Conservation (phyloP, 2,797 vertebrate genomes). For the Paguma larvata region DNA sequence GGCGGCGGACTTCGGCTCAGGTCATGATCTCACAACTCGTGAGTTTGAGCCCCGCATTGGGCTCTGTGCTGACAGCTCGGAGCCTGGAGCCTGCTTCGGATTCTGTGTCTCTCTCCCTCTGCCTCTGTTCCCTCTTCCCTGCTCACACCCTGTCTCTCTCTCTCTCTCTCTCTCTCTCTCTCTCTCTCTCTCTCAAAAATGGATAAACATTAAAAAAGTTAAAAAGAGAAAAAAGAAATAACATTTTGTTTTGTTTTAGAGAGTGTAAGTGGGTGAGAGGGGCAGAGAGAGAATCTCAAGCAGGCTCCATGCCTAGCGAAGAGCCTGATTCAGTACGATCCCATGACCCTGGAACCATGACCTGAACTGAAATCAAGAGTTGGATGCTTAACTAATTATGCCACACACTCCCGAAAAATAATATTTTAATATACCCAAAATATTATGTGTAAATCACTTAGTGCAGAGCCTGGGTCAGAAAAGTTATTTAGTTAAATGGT, state of each 20-base stretch:
- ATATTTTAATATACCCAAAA: neutral
- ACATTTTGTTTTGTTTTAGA: too few relatives aligned
- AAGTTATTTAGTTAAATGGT: slow-evolving; percentile 21
- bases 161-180: too few relatives aligned
- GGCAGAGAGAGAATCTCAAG: neutral
- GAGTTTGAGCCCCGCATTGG: too few relatives aligned
- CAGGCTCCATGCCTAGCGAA: neutral
- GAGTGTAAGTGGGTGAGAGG: neutral
- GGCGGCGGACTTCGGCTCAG: too few relatives aligned
- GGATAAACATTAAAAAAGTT: too few relatives aligned
- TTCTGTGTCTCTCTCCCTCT: too few relatives aligned
- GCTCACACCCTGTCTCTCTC: too few relatives aligned
- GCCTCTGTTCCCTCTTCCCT: too few relatives aligned
- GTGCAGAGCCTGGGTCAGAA: neutral
- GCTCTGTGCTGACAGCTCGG: too few relatives aligned
- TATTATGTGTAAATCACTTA: neutral
- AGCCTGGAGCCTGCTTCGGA: too few relatives aligned
- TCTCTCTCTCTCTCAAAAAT: too few relatives aligned
- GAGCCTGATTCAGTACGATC: neutral
- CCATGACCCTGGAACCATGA: neutral
- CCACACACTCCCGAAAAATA: neutral
- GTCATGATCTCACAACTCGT: too few relatives aligned
- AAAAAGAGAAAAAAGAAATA: neutral
- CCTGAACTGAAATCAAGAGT: neutral
- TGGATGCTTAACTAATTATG: neutral